A percentile compares a stretch with the other conserved stretches of the same genome.
Conservation (phyloP, 2,797 vertebrate species). For the Enteromius treurensis region DNA sequence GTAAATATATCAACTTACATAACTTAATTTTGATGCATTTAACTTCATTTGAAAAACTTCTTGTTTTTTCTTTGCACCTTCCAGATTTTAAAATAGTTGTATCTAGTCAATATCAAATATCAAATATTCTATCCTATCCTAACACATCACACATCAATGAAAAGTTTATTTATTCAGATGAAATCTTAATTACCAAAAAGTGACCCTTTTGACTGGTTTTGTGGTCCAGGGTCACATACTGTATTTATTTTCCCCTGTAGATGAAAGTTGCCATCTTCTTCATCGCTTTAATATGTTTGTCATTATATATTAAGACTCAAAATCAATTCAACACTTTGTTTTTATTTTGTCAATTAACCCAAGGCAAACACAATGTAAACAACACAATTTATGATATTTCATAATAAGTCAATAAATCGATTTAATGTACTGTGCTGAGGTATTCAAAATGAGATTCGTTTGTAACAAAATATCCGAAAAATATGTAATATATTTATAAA, state of each 20-base stretch:
- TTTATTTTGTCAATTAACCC: not conserved
- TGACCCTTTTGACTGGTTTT: too few species aligned
- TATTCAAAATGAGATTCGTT: not conserved
- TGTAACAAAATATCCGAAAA: not conserved
- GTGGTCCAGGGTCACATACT: too few species aligned
- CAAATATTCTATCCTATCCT: too few species aligned
- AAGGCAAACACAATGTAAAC: conserved; percentile 12
- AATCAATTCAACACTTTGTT: conserved; percentile 3
- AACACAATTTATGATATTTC: not conserved
- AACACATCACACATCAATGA: too few species aligned
- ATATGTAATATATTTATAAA: not conserved
- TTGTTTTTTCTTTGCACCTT: too few species aligned
- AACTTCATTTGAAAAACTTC: too few species aligned
- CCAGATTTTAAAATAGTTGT: too few species aligned
- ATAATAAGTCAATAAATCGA: not conserved
- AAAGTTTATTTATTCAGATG: too few species aligned
- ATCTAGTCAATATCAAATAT: too few species aligned
- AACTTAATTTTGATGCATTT: too few species aligned
- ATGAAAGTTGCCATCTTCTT: not conserved
- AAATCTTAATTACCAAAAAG: too few species aligned
- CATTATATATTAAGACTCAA: not conserved
- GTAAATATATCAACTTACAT: too few species aligned
- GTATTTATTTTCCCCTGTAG: not conserved
- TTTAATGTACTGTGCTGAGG: not conserved
- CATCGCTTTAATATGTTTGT: not conserved